Base-by-base conservation (phyloP, 1,140 invertebrate genomes). In the Dufourea novaeangliae region DNA sequence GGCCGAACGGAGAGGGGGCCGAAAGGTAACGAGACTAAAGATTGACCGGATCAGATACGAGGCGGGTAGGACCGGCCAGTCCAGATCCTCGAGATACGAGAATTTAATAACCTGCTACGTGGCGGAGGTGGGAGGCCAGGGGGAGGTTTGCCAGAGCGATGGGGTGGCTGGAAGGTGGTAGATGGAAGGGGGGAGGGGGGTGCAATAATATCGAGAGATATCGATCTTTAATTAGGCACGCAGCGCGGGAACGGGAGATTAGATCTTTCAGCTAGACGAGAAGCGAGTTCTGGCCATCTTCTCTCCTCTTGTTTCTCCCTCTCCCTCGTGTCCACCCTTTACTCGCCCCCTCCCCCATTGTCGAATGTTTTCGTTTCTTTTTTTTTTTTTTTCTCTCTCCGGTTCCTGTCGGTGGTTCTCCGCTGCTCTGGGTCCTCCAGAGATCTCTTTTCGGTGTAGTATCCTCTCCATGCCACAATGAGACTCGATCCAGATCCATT, bases 221-320 rank as follows among this genome's bases (percentile, higher is more conserved):
- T 92, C 82, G 91, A 92, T 92, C 92, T 92, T 92, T 92, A 92
- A 92, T 92, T 92, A 92, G 92, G 90, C 90, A 92, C 91, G 90
- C 91, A 91, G 90, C 89, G 90, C 89, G 90, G 89, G 88, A 91
- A 90, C 87, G 86, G 76, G 57, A 91, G 91, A 92, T 92, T 92
- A 92, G 88, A 92, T 92, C 90, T 86, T n/a, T n/a, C 39, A 79
- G 82, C 89, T 91, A 92, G 90, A 90, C 90, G 88, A 89, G 84
- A 82, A 62, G 67, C 78, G 70, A 71, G 71, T 78, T 74, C 79
- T 78, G 78, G 74, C 67, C 70, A 86, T 76, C 83, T 76, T 25
- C 67, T 50, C 59, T 46, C 37, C 63, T 22, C 52, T 59, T 34
- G 12, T 75, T 29, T 59, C 63, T 66, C 50, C 66, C 62, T 70